Base-by-base conservation (phyloP, 2,113 vertebrate genomes). In the Paraplagusia blochii region DNA sequence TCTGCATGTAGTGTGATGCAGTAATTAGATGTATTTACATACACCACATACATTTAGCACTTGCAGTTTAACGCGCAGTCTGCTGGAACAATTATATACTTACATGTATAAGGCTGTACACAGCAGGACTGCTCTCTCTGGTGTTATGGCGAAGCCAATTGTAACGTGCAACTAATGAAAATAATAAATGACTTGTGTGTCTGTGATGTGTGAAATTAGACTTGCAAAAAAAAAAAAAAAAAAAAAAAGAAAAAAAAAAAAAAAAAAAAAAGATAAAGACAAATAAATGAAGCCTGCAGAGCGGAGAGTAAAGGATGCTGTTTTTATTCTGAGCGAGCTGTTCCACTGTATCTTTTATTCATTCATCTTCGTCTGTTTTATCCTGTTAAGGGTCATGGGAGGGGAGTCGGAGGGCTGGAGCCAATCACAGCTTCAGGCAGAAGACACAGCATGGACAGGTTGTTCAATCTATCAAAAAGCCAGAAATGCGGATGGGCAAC, bases 81-180 rank as follows among this genome's bases (percentile, higher is more conserved):
- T 29, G 9, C 38, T 53, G 70, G n/a, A 45, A 50, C 51, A 63
- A 63, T 45, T 1, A 49, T 45, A 60, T 15, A 58, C 36, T 62
- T 38, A 44, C 9, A 38, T 66, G 68, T 59, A 66, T 57, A 6
- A 60, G 33, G 15, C n/a, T 29, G 11, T 49, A 53, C 54, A 57
- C 39, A 45, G 44, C 58, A 56, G 11, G 40, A 54, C 66, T 63
- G 35, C 73, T 73, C 71, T 71, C 72, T 72, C 63, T 44, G 12
- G 1, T 46, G n/a, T 54, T 11, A n/a, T 39, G 43, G 49, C 36
- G 13, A 53, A 65, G 44, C 58, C 42, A 50, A 13, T 51, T 16
- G 44, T 11, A 52, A 59, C 51, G 60, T 60, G 66, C 50, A 51
- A 67, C 19, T 59, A 69, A 44, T 13, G 22, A 19, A 61, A 29